These are phyloP conservation scores for Maconellicoccus hirsutus DNA, from an alignment of 1,140 invertebrate species.

Conservation along the genomic window DNA sequence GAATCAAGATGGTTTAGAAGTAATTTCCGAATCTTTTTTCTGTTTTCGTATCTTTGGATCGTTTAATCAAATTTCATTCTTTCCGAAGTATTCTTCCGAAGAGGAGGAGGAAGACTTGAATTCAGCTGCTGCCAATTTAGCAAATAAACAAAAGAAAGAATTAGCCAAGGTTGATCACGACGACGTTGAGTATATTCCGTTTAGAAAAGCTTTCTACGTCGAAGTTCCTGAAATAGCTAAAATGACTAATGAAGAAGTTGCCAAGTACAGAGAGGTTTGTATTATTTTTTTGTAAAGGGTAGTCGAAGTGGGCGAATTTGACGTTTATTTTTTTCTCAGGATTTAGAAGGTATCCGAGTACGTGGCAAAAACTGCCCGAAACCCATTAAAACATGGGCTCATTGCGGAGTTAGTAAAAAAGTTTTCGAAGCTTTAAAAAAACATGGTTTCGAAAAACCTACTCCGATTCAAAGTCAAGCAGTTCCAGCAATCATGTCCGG, in stretches of 20 bases:
- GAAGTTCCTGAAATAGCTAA: slow-evolving; percentile 81
- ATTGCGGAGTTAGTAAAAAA: slow-evolving; percentile 95
- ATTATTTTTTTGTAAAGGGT: background rate
- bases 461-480: slow-evolving; percentile 96
- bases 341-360: slow-evolving; percentile 72
- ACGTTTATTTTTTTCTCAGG: slow-evolving; percentile 33
- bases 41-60: background rate
- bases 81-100: slow-evolving; percentile 76
- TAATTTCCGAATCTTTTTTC: slow-evolving; percentile 29
- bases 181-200: slow-evolving; percentile 70
- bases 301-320: background rate
- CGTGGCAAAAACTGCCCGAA: slow-evolving; percentile 84
- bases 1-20: slow-evolving; percentile 89
- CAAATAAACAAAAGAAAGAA: slow-evolving; percentile 80
- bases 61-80: background rate
- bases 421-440: slow-evolving; percentile 89
- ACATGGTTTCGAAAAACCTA: slow-evolving; percentile 90
- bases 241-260: slow-evolving; percentile 84
- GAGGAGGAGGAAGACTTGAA: slow-evolving; percentile 92
- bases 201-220: slow-evolving; percentile 93
- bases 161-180: slow-evolving; percentile 79
- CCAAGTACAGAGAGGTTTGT: slow-evolving; percentile 54
- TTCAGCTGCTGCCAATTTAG: slow-evolving; percentile 74
- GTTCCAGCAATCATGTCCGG: slow-evolving; percentile 98
- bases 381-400: slow-evolving; percentile 94